Conservation (phyloP, 2,113 vertebrate species). For the Ibidorhyncha struthersii region DNA sequence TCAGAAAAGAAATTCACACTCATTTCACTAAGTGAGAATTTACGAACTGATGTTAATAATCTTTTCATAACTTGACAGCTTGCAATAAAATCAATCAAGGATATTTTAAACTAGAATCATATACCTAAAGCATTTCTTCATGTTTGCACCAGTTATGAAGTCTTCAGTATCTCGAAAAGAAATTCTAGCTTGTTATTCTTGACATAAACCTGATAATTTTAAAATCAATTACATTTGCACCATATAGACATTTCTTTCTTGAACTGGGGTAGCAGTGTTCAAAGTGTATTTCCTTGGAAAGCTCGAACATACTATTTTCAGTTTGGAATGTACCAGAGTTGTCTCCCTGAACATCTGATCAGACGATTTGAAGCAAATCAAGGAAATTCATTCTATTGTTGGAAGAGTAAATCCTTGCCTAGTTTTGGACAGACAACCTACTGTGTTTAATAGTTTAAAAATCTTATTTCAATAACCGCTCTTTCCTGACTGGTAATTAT, state of each 20-base stretch:
- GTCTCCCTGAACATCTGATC: background rate
- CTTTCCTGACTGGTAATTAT: background rate
- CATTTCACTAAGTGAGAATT: background rate
- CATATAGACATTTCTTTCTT: background rate
- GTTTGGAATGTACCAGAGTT: background rate
- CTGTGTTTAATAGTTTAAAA: background rate
- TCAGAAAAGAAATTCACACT: background rate
- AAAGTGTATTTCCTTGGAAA: background rate
- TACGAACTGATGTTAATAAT: background rate
- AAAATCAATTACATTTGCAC: background rate
- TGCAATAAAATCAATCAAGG: background rate
- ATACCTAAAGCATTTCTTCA: background rate
- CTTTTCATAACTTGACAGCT: background rate
- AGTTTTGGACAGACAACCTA: background rate
- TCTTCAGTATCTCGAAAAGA: background rate
- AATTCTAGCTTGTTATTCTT: background rate
- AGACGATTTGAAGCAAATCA: background rate
- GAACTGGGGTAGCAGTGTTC: background rate
- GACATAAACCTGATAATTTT: background rate
- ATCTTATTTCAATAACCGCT: background rate
- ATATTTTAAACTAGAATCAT: background rate
- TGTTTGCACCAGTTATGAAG: background rate
- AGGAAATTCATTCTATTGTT: background rate
- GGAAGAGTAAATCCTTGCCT: background rate
- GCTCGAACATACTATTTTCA: background rate